These are phyloP conservation scores for Carposina sasakii DNA, from an alignment of 1,140 invertebrate genomes.

Conservation along the genomic window DNA sequence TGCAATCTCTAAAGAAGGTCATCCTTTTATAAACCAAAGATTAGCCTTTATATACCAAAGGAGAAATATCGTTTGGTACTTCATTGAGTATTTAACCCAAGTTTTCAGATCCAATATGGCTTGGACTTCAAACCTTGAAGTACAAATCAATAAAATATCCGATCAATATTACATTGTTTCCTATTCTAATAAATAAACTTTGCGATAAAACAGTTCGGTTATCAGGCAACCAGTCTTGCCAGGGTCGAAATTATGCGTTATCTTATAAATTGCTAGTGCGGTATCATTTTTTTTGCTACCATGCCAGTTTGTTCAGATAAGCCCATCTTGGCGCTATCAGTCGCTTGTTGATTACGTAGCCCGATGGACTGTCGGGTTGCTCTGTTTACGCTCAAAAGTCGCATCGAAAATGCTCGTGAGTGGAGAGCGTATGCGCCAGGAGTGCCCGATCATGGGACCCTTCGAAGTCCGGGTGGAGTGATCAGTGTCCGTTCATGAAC, in stretches of 20 bases:
- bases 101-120: too few species aligned
- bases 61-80: too few species aligned
- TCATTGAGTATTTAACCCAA: too few species aligned
- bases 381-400: conserved; percentile 21
- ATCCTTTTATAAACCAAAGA: too few species aligned
- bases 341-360: conserved; percentile 54
- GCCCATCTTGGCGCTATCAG: conserved; percentile 61
- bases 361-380: conserved; percentile 56
- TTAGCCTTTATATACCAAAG: too few species aligned
- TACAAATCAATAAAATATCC: too few species aligned
- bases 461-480: conserved; percentile 42
- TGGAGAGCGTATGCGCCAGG: conserved; percentile 31
- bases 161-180: too few species aligned
- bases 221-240: conserved; percentile 11
- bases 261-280: conserved; percentile 37
- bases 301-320: conserved; percentile 56
- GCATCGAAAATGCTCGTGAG: conserved; percentile 47
- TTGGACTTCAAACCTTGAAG: too few species aligned
- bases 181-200: too few species aligned
- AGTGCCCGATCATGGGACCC: conserved; percentile 35
- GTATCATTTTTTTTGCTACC: conserved; percentile 61
- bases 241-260: conserved; percentile 37
- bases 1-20: too few species aligned
- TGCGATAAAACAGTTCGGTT: too few species aligned
- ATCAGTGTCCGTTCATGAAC: conserved; percentile 38